phyloP scores from a whole-genome alignment of 2,888 invertebrate genomes.

The Pammene fasciana region DNA sequence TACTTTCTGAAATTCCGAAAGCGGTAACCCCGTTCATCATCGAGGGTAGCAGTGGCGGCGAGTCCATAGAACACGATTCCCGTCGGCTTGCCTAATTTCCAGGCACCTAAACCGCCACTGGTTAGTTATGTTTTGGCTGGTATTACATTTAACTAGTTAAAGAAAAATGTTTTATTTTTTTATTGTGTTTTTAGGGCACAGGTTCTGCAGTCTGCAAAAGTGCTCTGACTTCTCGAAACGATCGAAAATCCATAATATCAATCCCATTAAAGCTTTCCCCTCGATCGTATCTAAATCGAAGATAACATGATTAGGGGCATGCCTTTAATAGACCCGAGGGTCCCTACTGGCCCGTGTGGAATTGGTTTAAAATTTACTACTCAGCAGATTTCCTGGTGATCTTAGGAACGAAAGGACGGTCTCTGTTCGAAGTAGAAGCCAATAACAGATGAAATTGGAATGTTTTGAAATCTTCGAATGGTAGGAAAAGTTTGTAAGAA shows the following conservation, averaged over 20 bases:
- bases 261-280: constrained; percentile 6
- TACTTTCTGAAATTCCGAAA: no score
- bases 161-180: no score
- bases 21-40: no score
- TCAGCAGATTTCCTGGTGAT: neutral
- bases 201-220: neutral
- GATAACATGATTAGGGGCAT: constrained; percentile 25
- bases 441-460: neutral
- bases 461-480: no score
- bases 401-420: neutral
- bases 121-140: no score
- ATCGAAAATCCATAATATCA: constrained; percentile 5
- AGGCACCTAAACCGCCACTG: no score
- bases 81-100: no score
- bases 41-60: no score
- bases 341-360: neutral
- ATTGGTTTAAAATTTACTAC: constrained; percentile 19
- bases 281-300: constrained; percentile 25
- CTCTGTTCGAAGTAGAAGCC: neutral
- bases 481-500: no score
- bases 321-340: constrained; percentile 5
- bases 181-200: no score
- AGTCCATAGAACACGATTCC: no score
- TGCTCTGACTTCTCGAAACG: neutral
- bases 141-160: no score